phyloP scores from a whole-genome alignment of 1,140 invertebrate species.

The Drosophila punjabiensis region DNA sequence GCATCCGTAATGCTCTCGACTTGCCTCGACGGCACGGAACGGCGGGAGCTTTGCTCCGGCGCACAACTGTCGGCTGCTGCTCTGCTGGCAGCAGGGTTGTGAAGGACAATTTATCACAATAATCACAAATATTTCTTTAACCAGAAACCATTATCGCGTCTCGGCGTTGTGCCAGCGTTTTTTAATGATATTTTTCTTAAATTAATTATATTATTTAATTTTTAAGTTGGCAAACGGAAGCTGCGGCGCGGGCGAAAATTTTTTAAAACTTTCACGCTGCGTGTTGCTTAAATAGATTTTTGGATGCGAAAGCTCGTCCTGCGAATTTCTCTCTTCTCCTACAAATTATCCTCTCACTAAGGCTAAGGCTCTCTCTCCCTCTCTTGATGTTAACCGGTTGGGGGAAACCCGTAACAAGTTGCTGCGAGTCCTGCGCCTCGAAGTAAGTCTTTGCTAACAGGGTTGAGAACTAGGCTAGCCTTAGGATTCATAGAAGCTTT shows the following conservation, averaged over 20 bases:
- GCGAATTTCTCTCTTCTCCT: not conserved
- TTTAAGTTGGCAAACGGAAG: conserved; percentile 16
- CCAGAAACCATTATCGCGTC: conserved; percentile 9
- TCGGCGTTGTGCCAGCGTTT: not conserved
- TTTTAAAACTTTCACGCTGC: conserved; percentile 27
- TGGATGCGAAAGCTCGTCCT: conserved; percentile 28
- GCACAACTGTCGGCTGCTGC: conserved; percentile 64
- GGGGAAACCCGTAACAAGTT: conserved; percentile 8
- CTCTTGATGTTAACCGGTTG: conserved; percentile 8
- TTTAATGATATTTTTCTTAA: not conserved
- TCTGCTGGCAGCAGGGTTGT: conserved; percentile 33
- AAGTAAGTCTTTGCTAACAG: not conserved
- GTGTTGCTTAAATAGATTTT: conserved; percentile 43
- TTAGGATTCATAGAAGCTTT: not conserved
- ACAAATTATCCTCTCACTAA: conserved; percentile 12
- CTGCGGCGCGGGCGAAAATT: conserved; percentile 28
- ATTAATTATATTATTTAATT: not conserved
- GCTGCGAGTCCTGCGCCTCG: conserved; percentile 1
- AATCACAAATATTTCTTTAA: conserved; percentile 12
- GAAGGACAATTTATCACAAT: conserved; percentile 45
- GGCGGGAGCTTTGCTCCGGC: conserved; percentile 64
- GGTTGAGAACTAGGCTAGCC: not conserved
- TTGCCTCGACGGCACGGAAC: conserved; percentile 63
- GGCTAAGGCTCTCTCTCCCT: not conserved
- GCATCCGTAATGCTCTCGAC: conserved; percentile 68